Evolutionary conservation across 2,888 invertebrate species (phyloP), one percentile per base, ranked within the genome.

Genomic region (Drosophila tanythrix): DNA sequence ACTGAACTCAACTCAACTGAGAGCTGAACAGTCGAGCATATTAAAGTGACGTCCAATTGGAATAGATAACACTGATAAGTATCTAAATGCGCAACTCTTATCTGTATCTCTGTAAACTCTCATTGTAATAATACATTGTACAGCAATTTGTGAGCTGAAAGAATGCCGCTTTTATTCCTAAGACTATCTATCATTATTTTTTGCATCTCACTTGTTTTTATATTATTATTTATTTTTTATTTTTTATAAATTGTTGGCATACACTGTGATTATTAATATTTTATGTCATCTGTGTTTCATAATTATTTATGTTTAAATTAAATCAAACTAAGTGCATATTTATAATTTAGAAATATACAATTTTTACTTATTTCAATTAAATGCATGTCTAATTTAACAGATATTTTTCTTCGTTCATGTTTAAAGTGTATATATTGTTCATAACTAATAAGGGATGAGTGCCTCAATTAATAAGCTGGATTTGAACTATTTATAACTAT

Each of bases 31-130:
- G 25, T 38, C 38, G 25, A 55, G 33, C 35, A 48, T 33, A 36
- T 36, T 29, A 60, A 57, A 57, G 60, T 60, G 52, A 27, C 51
- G 56, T 36, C 55, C 48, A 31, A 29, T 36, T 18, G 50, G n/a
- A 60, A 58, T 36, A 40, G 51, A 56, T 63, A 62, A 64, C 59
- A 59, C 15, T 11, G 40, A 75, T 48, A 52, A 8, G 10, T 64
- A 56, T 27, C 10, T 21, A 53, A 43, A 43, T 13, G 21, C 13
- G 43, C 15, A 25, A 15, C 46, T 25, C 25, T 25, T 46, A 46
- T 46, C 46, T 46, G 4, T 21, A 46, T 21, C n/a, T 21, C 13
- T 21, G 21, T 2, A 27, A 36, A 6, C 36, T 60, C 3, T 21
- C 25, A 13, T 8, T 36, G 8, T 5, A 27, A 6, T 50, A 18